Base-by-base conservation (phyloP, 2,113 vertebrate species). In the Indicator indicator region DNA sequence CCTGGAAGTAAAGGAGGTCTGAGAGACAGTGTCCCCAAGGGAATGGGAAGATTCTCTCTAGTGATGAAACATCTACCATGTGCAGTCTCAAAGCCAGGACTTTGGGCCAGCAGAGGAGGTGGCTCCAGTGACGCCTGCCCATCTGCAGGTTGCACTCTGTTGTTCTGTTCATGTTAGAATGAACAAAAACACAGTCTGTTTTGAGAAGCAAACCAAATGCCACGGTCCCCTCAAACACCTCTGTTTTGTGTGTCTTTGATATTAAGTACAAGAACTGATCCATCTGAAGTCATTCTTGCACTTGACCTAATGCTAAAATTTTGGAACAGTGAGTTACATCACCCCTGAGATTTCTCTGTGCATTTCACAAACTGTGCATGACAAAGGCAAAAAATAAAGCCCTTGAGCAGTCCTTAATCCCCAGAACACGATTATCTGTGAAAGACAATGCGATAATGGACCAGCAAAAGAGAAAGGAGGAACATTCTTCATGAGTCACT, bases 331-430 rank as follows among this genome's bases (percentile, higher is more conserved):
- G 21, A 72, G 11, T 85, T 91, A 56, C 26, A 42, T 64, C n/a
- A 60, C 50, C 33, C 48, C 3, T 48, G 26, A 4, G 3, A 32
- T 83, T 86, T 88, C 64, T 60, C 65, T 50, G 13, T 78, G 16
- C 72, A 44, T 74, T 83, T 87, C 60, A 54, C 9, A 1, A 78
- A 79, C 59, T 36, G 12, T 16, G 1, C 24, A 32, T 30, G 50
- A 60, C 62, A 87, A 84, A 88, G 21, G 60, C 80, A 62, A 86
- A 92, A 92, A 18, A 24, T 33, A 42, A 60, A 79, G 28, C 59
- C 79, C 88, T 88, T 85, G 75, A 89, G 56, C 64, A 91, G n/a
- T 52, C 4, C 44, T 95, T 89, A 89, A 91, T 86, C 88, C 85
- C 79, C 63, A 30, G 48, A 93, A 93, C 52, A 77, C 0, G 0